phyloP scores from a whole-genome alignment of 2,888 invertebrate species.

The Drosophila dives region DNA sequence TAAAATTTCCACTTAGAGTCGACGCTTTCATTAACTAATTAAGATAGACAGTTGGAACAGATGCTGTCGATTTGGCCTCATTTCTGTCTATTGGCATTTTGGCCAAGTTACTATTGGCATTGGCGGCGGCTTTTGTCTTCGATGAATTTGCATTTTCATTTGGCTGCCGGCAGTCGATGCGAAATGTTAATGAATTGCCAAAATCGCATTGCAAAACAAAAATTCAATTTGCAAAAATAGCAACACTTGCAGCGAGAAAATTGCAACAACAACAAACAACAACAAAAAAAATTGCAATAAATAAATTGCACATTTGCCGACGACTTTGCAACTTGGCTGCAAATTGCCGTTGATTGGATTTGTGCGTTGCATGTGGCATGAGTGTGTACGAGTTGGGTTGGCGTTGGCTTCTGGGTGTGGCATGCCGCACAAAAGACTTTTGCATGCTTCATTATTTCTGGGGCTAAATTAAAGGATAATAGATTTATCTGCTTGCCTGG shows the following conservation, averaged over 20 bases:
- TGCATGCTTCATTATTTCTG: conserved; percentile 72
- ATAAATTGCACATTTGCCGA: conserved; percentile 70
- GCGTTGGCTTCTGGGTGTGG: neutral
- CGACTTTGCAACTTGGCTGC: conserved; percentile 60
- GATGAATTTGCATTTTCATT: conserved; percentile 62
- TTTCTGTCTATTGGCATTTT: neutral
- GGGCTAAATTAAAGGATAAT: conserved; percentile 77
- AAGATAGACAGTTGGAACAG: neutral
- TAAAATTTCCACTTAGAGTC: neutral
- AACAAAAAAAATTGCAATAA: conserved; percentile 46
- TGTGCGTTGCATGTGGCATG: conserved; percentile 48
- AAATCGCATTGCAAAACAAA: conserved; percentile 69
- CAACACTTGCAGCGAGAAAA: conserved; percentile 38
- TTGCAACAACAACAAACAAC: conserved; percentile 1
- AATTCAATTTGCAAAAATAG: conserved; percentile 75
- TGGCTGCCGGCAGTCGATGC: conserved; percentile 41
- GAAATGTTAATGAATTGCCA: conserved; percentile 73
- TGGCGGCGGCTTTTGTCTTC: conserved; percentile 35
- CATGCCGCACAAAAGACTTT: conserved; percentile 50
- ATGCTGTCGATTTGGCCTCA: neutral
- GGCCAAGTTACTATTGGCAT: conserved; percentile 9
- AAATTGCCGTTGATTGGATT: conserved; percentile 76
- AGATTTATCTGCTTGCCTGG: conserved; percentile 69
- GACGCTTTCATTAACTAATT: neutral
- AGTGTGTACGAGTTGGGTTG: neutral